phyloP scores from a whole-genome alignment of 2,888 invertebrate genomes.

The Catocala fraxini region DNA sequence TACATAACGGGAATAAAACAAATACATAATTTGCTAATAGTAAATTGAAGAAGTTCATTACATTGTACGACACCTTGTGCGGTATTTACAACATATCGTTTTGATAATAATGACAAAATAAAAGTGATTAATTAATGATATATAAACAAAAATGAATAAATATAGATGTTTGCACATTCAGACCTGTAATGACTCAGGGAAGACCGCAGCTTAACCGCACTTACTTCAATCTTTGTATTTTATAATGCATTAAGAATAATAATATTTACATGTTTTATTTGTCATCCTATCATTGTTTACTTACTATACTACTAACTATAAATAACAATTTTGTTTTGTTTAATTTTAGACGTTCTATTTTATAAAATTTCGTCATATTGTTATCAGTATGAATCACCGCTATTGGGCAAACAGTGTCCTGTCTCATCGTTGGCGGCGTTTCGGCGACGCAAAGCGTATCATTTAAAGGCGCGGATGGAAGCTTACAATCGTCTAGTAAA shows the following conservation, averaged over 20 bases:
- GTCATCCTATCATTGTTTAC: neutral
- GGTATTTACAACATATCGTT: too few relatives aligned
- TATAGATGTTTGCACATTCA: too few relatives aligned
- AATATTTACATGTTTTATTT: too few relatives aligned
- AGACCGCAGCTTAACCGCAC: neutral
- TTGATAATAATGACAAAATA: too few relatives aligned
- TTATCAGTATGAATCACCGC: constrained; percentile 32
- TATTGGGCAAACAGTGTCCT: constrained; percentile 26
- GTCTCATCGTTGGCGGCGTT: constrained; percentile 45
- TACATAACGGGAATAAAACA: neutral
- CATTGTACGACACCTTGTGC: too few relatives aligned
- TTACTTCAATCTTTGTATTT: neutral
- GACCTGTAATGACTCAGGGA: neutral
- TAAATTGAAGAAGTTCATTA: too few relatives aligned
- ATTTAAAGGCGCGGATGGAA: constrained; percentile 55
- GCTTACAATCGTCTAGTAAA: constrained; percentile 60
- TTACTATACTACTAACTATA: neutral
- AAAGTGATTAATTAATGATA: too few relatives aligned
- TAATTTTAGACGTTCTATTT: neutral
- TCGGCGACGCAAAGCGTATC: constrained; percentile 56
- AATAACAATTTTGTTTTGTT: neutral
- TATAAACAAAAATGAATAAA: too few relatives aligned
- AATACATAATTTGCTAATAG: too few relatives aligned
- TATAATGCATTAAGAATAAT: too few relatives aligned
- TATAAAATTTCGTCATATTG: constrained; percentile 12